These are phyloP conservation scores for Melolontha melolontha DNA, from an alignment of 2,888 invertebrate genomes.

Conservation along the genomic window DNA sequence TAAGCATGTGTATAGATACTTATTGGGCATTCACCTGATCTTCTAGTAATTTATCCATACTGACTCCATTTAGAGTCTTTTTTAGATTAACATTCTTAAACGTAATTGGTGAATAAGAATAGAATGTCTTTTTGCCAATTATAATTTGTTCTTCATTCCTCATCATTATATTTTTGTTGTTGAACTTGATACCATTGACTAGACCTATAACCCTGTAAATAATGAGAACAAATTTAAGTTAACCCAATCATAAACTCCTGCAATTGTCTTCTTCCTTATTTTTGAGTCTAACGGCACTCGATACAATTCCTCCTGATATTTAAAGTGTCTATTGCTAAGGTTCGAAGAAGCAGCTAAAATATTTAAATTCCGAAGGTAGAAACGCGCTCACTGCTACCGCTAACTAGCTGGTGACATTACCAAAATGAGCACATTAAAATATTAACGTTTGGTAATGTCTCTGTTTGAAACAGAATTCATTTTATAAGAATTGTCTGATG, in stretches of 20 bases:
- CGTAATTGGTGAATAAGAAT: background rate
- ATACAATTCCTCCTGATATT: no score
- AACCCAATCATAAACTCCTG: background rate
- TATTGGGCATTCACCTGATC: slow-evolving; percentile 55
- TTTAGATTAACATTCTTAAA: slow-evolving; percentile 58
- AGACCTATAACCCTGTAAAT: slow-evolving; percentile 56
- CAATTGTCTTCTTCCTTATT: no score
- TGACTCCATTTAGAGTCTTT: slow-evolving; percentile 57
- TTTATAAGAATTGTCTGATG: no score
- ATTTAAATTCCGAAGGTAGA: no score
- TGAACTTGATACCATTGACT: slow-evolving; percentile 59
- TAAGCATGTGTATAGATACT: slow-evolving; percentile 1
- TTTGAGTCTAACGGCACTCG: no score
- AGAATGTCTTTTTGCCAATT: slow-evolving; percentile 61
- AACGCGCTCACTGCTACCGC: no score
- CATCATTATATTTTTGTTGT: slow-evolving; percentile 59
- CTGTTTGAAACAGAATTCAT: no score
- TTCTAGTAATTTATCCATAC: slow-evolving; percentile 56
- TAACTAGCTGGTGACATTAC: no score
- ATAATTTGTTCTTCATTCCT: slow-evolving; percentile 63
- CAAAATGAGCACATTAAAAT: no score
- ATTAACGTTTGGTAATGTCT: no score
- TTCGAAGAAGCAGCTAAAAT: no score
- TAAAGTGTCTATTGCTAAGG: no score
- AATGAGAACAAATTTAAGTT: slow-evolving; percentile 39